Percentiles rank a stretch among this genome's conserved stretches.
Conservation (phyloP, 2,113 vertebrate genomes). For the Brienomyrus longianalis region DNA sequence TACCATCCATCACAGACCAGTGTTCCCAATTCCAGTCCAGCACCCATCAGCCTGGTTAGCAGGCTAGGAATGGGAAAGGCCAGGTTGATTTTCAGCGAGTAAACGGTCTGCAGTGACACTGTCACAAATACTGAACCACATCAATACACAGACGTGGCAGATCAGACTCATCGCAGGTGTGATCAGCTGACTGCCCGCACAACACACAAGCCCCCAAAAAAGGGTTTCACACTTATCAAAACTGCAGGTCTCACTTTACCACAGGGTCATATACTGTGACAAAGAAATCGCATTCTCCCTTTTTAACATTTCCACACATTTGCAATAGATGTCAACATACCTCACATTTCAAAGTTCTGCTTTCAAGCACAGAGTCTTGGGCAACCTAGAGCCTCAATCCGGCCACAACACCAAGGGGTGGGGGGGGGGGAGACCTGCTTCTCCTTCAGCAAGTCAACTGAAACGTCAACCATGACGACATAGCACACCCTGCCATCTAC, state of each 20-base stretch:
- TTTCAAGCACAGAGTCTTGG: background rate
- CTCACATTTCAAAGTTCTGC: background rate
- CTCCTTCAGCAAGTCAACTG: background rate
- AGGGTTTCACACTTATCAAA: background rate
- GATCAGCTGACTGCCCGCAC: background rate
- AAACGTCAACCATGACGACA: background rate
- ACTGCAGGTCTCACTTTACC: background rate
- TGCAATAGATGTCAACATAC: background rate
- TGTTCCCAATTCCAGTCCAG: background rate
- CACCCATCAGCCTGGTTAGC: background rate
- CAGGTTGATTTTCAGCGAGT: background rate
- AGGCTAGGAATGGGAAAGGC: background rate
- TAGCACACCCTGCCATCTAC: background rate
- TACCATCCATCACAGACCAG: background rate
- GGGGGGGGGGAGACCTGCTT: background rate
- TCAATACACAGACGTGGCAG: background rate
- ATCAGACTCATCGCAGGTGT: background rate
- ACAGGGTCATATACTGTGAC: background rate
- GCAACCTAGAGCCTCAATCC: background rate
- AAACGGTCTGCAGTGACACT: background rate
- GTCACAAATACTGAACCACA: background rate
- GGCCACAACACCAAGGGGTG: background rate
- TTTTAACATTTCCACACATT: background rate
- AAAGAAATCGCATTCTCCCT: background rate
- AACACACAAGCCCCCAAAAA: background rate